Base-by-base conservation (phyloP, 1,140 invertebrate species). In the Panagrolaimus sp. region DNA sequence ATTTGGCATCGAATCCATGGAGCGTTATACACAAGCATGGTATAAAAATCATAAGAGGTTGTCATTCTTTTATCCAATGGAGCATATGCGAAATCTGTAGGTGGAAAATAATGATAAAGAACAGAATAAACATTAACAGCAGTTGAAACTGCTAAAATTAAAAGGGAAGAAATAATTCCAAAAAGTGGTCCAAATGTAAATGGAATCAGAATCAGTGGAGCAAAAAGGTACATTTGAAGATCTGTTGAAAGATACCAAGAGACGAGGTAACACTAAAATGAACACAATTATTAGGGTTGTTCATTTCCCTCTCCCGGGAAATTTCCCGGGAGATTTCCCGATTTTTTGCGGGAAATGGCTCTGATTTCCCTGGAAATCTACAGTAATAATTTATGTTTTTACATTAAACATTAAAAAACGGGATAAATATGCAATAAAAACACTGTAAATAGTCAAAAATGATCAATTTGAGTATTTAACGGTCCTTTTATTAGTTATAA, bases 171-270 rank as follows among this genome's bases (percentile, higher is more conserved):
- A 5, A 58, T 43, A 45, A 66, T 32, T 9, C 68, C 68, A 63
- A 70, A 14, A 7, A 65, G 55, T 69, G 26, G n/a, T 14, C 58
- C 63, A 14, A 71, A 52, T 21, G 72, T 52, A 45, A 77, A 70
- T 17, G 74, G 74, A 63, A 75, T 43, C 7, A 75, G 15, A 17
- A 75, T 38, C 4, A 75, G 28, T 21, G 74, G 74, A 0, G 75
- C 65, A 62, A 77, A 76, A 14, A 75, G 24, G 43, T 73, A 77
- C 47, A 75, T 77, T 43, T 75, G 74, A 65, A 75, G 70, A 52
- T 75, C 74, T 0, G 74, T 69, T 26, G 74, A 63, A 17, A 75
- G 45, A 46, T 75, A 75, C 73, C 73, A 73, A 17, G 71, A 72
- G 32, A 73, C 47, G 12, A 67, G 65, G 32, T 73, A 74, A 26